A percentile compares a stretch with the other conserved stretches of the same genome.
Evolutionary conservation across 2,113 vertebrate species (phyloP).

Genomic region (Urocynchramus pylzowi): DNA sequence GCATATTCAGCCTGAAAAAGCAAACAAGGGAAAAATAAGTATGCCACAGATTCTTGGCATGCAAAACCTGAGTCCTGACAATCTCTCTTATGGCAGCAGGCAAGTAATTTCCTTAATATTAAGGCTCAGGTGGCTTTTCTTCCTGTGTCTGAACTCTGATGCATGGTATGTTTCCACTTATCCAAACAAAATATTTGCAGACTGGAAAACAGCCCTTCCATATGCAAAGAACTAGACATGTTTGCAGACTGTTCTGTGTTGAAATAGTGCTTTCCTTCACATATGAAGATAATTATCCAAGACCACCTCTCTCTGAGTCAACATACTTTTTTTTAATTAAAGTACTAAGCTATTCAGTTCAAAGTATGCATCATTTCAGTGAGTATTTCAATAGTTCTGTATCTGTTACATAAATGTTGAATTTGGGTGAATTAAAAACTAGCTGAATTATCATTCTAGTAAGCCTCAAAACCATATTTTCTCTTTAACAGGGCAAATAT

Average conservation of each 20-base stretch:
- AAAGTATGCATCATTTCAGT: not conserved
- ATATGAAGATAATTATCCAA: not conserved
- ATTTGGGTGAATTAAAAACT: not conserved
- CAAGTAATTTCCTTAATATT: not conserved
- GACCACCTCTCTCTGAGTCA: not conserved
- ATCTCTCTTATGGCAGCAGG: not conserved
- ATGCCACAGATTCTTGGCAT: not conserved
- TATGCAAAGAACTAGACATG: not conserved
- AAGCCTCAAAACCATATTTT: not conserved
- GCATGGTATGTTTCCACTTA: not conserved
- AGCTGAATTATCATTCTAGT: not conserved
- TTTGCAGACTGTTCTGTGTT: not conserved
- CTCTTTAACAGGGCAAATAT: not conserved
- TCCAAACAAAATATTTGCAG: not conserved
- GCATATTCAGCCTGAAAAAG: not conserved
- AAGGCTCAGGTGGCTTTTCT: not conserved
- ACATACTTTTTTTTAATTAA: not conserved
- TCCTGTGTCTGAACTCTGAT: not conserved
- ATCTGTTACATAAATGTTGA: not conserved
- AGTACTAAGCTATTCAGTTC: not conserved
- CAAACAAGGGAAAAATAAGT: not conserved
- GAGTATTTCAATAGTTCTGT: not conserved
- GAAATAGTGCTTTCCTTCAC: not conserved
- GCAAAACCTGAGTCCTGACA: not conserved
- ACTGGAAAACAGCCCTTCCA: not conserved